Conservation (phyloP, 2,888 invertebrate species). For the Rhimphoctona megacephalus region DNA sequence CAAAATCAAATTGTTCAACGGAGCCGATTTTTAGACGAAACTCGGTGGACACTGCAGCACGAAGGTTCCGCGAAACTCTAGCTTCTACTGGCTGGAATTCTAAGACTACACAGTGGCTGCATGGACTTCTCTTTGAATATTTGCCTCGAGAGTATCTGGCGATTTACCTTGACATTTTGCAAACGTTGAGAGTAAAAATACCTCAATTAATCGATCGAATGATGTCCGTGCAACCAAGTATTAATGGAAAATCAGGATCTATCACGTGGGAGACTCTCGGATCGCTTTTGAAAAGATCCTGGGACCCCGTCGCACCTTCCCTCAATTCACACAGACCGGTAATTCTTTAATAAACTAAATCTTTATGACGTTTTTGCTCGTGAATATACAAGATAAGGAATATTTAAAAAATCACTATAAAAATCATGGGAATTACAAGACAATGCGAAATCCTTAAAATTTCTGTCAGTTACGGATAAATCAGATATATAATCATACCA, state of each 20-base stretch:
- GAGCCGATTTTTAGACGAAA: slow-evolving; percentile 90
- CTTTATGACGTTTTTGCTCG: neutral
- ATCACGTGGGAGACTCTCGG: slow-evolving; percentile 88
- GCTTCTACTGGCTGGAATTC: slow-evolving; percentile 91
- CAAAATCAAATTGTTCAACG: slow-evolving; percentile 87
- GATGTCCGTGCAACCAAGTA: slow-evolving; percentile 86
- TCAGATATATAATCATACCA: too few species aligned
- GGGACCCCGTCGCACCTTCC: slow-evolving; percentile 90
- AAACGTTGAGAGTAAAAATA: slow-evolving; percentile 89
- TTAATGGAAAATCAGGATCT: slow-evolving; percentile 85
- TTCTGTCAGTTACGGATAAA: too few species aligned
- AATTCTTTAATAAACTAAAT: slow-evolving; percentile 69
- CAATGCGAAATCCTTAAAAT: too few species aligned
- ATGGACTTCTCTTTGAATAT: slow-evolving; percentile 89
- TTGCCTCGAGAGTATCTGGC: slow-evolving; percentile 89
- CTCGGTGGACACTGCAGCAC: slow-evolving; percentile 90
- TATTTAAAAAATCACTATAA: neutral
- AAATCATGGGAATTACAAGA: too few species aligned
- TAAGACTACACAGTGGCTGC: slow-evolving; percentile 91
- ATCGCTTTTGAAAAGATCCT: slow-evolving; percentile 89
- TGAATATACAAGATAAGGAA: neutral
- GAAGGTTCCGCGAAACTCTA: slow-evolving; percentile 89
- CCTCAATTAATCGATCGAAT: slow-evolving; percentile 91
- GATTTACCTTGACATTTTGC: slow-evolving; percentile 92
- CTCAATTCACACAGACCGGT: slow-evolving; percentile 88